Evolutionary conservation across 2,113 vertebrate species (phyloP).

Genomic region (Tragelaphus buxtoni): DNA sequence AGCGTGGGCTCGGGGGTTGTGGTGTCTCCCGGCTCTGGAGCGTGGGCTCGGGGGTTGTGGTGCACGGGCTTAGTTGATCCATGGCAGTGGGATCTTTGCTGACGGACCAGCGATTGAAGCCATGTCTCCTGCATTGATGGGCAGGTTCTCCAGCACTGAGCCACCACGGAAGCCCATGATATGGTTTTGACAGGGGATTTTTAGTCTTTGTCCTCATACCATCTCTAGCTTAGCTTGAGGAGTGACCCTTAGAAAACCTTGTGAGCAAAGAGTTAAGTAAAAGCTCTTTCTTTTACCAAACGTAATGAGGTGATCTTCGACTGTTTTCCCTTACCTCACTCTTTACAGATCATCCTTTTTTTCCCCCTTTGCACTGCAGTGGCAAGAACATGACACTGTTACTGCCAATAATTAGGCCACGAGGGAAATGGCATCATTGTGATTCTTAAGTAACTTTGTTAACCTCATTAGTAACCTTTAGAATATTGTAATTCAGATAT

Average conservation of each 20-base stretch:
- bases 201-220: neutral
- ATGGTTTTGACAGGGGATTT: neutral
- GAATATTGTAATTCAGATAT: neutral
- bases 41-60: too few species aligned
- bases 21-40: accelerated
- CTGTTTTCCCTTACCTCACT: constrained; percentile 52
- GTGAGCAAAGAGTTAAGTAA: neutral
- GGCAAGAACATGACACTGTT: neutral
- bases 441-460: neutral
- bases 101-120: accelerated
- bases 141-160: neutral
- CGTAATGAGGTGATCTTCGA: constrained; percentile 6
- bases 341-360: neutral
- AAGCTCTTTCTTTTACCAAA: neutral
- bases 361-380: neutral
- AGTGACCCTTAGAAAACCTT: constrained; percentile 34
- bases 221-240: neutral
- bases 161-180: neutral
- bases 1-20: accelerated
- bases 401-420: neutral
- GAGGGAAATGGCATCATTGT: constrained; percentile 28
- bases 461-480: constrained; percentile 29
- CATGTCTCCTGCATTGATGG: neutral
- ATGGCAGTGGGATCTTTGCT: neutral
- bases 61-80: neutral